Percentiles rank a stretch among this genome's conserved stretches.
phyloP scores from a whole-genome alignment of 2,797 vertebrate species.

The Sebastes jordani region DNA sequence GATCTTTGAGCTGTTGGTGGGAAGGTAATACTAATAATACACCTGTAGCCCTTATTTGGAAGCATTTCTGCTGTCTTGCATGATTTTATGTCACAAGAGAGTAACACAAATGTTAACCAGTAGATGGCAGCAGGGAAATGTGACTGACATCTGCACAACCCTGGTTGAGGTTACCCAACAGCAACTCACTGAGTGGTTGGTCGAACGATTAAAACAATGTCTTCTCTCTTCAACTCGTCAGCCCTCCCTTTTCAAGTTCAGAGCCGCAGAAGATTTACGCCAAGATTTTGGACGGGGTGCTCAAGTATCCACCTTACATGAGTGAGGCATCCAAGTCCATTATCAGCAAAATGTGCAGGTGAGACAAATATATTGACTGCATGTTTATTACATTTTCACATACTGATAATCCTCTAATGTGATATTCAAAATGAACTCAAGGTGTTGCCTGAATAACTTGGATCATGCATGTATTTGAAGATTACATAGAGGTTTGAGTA shows the following conservation, averaged over 20 bases:
- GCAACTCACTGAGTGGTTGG: not conserved
- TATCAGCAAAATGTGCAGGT: constrained; percentile 87
- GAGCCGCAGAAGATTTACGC: constrained; percentile 87
- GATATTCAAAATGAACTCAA: not conserved
- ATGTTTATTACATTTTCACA: not conserved
- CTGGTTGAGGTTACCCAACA: not conserved
- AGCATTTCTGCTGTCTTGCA: not conserved
- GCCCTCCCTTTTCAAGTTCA: constrained; percentile 86
- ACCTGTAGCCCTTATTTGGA: not conserved
- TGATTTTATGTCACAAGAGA: not conserved
- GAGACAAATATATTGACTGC: not conserved
- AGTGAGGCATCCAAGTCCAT: constrained; percentile 84
- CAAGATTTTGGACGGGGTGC: constrained; percentile 83
- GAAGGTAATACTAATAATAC: constrained; percentile 70
- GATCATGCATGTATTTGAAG: not conserved
- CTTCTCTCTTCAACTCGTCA: constrained; percentile 40
- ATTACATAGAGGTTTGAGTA: not conserved
- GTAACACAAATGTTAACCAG: constrained; percentile 31
- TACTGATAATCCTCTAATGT: not conserved
- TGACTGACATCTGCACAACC: not conserved
- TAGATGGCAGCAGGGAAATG: constrained; percentile 68
- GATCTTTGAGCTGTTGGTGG: constrained; percentile 84
- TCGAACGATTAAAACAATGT: not conserved
- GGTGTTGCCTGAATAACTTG: not conserved
- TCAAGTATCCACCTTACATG: constrained; percentile 83